A percentile compares a stretch with the other conserved stretches of the same genome.
Evolutionary conservation across 2,888 invertebrate species (phyloP).

Genomic region (Allygus modestus): DNA sequence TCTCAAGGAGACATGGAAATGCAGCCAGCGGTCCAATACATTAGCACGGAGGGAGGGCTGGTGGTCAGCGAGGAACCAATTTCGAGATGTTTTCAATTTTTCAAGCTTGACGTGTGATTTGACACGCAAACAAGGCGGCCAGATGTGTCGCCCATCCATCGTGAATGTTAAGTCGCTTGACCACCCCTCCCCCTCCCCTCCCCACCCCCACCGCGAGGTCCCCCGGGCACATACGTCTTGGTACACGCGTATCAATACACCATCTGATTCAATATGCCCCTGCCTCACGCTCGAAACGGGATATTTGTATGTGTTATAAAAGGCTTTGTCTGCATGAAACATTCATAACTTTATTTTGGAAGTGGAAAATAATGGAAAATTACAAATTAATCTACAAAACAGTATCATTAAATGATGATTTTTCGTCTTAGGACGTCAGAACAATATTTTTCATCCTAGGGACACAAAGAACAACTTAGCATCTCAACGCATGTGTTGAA

Average conservation of each 20-base stretch:
- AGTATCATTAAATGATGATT: no score
- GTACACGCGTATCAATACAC: constrained; percentile 27
- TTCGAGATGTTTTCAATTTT: constrained; percentile 52
- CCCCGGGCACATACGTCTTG: constrained; percentile 24
- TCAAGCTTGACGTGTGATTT: constrained; percentile 59
- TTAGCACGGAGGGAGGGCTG: not conserved
- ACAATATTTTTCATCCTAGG: no score
- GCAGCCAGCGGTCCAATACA: not conserved
- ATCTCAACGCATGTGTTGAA: no score
- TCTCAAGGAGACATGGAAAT: not conserved
- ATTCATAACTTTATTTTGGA: no score
- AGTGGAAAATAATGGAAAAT: no score
- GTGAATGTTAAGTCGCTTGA: constrained; percentile 54
- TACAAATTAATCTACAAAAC: no score
- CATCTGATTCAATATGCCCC: constrained; percentile 39
- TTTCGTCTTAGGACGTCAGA: no score
- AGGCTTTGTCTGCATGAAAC: no score
- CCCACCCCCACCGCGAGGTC: not conserved
- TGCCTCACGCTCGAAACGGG: not conserved
- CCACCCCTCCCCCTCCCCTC: constrained; percentile 12
- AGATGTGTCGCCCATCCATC: constrained; percentile 56
- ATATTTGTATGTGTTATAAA: not conserved
- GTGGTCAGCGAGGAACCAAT: constrained; percentile 43
- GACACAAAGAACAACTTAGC: no score
- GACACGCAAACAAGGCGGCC: constrained; percentile 54